Percentiles rank a stretch among this genome's conserved stretches.
Conservation (phyloP, 2,113 vertebrate species). For the Melanostigma gelatinosum region DNA sequence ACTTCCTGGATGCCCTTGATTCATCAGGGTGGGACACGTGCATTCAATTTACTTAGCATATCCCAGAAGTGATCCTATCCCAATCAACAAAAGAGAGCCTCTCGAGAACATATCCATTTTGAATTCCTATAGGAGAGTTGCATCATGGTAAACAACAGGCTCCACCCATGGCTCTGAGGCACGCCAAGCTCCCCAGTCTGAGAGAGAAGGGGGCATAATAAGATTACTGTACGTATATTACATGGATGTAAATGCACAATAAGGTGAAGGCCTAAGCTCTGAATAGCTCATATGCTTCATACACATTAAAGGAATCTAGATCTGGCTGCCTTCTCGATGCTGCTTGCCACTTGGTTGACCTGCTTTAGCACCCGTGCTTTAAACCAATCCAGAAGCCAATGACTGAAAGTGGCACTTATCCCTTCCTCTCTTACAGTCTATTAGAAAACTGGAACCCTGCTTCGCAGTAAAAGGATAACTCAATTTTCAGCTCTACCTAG, state of each 20-base stretch:
- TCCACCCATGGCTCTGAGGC: constrained; percentile 38
- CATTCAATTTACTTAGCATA: not conserved
- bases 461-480: not conserved
- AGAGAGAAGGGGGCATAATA: constrained; percentile 20
- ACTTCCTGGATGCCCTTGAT: constrained; percentile 70
- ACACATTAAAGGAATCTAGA: constrained; percentile 54
- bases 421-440: constrained; percentile 10
- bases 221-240: too few relatives aligned
- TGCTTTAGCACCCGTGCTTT: constrained; percentile 19
- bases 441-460: constrained; percentile 43
- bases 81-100: constrained; percentile 35
- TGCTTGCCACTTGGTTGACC: constrained; percentile 47
- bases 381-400: constrained; percentile 41
- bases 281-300: constrained; percentile 46
- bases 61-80: constrained; percentile 22
- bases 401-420: constrained; percentile 40
- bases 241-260: too few relatives aligned
- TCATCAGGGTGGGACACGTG: constrained; percentile 40
- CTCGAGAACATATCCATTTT: constrained; percentile 17
- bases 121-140: constrained; percentile 27
- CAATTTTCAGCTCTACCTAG: constrained; percentile 8
- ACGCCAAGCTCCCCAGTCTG: not conserved
- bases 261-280: constrained; percentile 45
- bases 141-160: constrained; percentile 46
- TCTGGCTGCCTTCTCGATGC: constrained; percentile 42